These are phyloP conservation scores for Hiodon tergisus DNA, from an alignment of 2,113 vertebrate genomes.

Conservation along the genomic window DNA sequence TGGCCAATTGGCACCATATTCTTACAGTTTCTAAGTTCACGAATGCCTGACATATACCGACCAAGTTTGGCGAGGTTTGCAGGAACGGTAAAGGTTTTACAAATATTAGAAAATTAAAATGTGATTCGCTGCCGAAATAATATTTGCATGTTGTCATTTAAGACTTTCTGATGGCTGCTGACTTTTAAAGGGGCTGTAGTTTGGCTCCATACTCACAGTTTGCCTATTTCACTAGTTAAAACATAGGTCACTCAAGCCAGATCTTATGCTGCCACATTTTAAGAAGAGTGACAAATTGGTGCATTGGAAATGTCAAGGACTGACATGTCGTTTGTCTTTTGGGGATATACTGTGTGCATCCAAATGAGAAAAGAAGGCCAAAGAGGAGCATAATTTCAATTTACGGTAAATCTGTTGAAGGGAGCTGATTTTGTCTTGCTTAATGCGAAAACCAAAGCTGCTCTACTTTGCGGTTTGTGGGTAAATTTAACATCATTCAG, in stretches of 20 bases:
- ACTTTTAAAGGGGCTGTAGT: not conserved
- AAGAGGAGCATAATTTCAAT: not conserved
- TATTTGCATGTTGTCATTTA: no score
- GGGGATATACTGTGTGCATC: slow-evolving; percentile 5
- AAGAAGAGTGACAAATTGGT: slow-evolving; percentile 10
- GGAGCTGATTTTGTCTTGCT: not conserved
- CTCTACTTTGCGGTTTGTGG: no score
- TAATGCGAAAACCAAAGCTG: no score
- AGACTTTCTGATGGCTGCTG: no score
- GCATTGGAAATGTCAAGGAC: slow-evolving; percentile 15
- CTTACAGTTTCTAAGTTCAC: no score
- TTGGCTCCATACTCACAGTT: not conserved
- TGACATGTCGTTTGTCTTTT: slow-evolving; percentile 7
- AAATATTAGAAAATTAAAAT: no score
- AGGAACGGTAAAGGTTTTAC: no score
- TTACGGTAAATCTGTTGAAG: not conserved
- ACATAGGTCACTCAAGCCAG: not conserved
- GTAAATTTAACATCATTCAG: no score
- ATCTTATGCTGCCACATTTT: slow-evolving; percentile 1
- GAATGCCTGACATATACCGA: no score
- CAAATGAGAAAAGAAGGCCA: slow-evolving; percentile 4
- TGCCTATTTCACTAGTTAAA: not conserved
- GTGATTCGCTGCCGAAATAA: no score
- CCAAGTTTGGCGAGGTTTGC: no score
- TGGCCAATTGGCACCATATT: no score